Conservation (phyloP, 2,888 invertebrate genomes). For the Spodoptera picta region DNA sequence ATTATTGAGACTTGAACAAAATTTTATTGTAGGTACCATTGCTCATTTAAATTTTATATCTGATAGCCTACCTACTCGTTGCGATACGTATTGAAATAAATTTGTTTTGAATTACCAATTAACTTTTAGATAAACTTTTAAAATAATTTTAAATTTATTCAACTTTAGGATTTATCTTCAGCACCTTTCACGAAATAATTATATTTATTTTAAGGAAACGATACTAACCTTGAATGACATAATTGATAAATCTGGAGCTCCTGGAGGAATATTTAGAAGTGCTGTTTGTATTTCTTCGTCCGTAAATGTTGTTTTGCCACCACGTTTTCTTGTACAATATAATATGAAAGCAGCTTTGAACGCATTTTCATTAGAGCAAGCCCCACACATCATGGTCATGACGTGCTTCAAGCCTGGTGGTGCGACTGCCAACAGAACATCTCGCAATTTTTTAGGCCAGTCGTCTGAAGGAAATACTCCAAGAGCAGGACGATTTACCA, state of each 20-base stretch:
- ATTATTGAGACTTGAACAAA: too few species aligned
- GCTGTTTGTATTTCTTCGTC: constrained; percentile 93
- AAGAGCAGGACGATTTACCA: constrained; percentile 98
- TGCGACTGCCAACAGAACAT: constrained; percentile 92
- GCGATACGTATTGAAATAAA: too few species aligned
- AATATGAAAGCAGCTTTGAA: constrained; percentile 97
- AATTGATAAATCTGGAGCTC: constrained; percentile 94
- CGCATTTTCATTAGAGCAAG: constrained; percentile 99
- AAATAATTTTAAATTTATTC: too few species aligned
- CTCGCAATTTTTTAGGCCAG: constrained; percentile 93
- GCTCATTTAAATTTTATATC: too few species aligned
- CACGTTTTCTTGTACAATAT: constrained; percentile 93
- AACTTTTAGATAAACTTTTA: too few species aligned
- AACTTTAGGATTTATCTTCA: too few species aligned
- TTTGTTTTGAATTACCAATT: too few species aligned
- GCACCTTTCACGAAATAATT: too few species aligned
- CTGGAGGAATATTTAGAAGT: constrained; percentile 95
- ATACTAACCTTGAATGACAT: constrained; percentile 91
- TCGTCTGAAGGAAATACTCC: constrained; percentile 97
- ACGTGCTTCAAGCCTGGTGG: constrained; percentile 93
- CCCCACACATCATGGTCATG: constrained; percentile 99
- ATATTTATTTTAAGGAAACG: neutral
- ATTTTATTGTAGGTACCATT: too few species aligned
- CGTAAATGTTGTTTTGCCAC: constrained; percentile 91
- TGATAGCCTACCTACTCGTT: too few species aligned